Evolutionary conservation across 2,888 invertebrate genomes (phyloP).

Genomic region (Trissoscelio sp.): DNA sequence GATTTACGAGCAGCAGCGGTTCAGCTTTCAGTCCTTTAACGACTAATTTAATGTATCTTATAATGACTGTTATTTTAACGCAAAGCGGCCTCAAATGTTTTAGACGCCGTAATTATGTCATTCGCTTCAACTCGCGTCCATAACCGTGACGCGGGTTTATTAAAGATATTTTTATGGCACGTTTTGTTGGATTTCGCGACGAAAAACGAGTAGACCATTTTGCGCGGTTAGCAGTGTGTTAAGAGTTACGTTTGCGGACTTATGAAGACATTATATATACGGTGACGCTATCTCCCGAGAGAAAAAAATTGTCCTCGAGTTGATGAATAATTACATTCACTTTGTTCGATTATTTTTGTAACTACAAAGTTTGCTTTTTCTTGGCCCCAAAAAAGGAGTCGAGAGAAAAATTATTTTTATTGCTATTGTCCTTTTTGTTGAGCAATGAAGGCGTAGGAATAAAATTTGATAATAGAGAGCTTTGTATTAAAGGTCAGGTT

Average conservation of each 20-base stretch:
- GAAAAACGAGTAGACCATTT: slow-evolving; percentile 39
- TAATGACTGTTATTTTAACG: slow-evolving; percentile 65
- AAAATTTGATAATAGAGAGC: slow-evolving; percentile 47
- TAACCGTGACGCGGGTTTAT: slow-evolving; percentile 51
- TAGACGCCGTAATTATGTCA: slow-evolving; percentile 58
- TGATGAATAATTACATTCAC: slow-evolving; percentile 13
- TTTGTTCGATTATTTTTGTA: slow-evolving; percentile 18
- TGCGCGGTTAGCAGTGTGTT: slow-evolving; percentile 37
- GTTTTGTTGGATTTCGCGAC: slow-evolving; percentile 15
- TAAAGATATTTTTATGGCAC: slow-evolving; percentile 54
- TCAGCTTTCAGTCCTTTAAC: slow-evolving; percentile 41
- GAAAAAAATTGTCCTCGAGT: slow-evolving; percentile 9
- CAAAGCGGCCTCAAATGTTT: slow-evolving; percentile 52
- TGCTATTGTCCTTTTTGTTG: slow-evolving; percentile 9
- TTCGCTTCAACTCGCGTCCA: slow-evolving; percentile 48
- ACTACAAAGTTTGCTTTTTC: neutral
- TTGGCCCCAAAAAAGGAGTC: neutral
- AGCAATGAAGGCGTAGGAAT: neutral
- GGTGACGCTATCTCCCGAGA: neutral
- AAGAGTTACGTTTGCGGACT: slow-evolving; percentile 29
- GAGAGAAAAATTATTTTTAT: neutral
- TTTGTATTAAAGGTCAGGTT: slow-evolving; percentile 58
- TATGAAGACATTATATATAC: slow-evolving; percentile 14
- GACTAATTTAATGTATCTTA: slow-evolving; percentile 63
- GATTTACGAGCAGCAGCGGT: slow-evolving; percentile 35